Percentiles rank a stretch among this genome's conserved stretches.
Evolutionary conservation across 2,113 vertebrate genomes (phyloP).

Genomic region (Phodopus roborovskii): DNA sequence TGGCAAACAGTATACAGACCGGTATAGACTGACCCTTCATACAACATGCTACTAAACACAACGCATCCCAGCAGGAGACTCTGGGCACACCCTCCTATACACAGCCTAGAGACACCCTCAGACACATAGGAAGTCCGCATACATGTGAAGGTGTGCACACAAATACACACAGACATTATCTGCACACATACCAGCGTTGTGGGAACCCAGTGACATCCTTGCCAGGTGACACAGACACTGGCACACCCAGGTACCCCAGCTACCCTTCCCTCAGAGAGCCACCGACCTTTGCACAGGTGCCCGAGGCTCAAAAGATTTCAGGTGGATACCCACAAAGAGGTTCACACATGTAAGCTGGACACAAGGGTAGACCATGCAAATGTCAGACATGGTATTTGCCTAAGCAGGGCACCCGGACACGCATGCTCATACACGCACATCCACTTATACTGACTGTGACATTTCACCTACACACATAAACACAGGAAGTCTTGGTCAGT

Average conservation of each 20-base stretch:
- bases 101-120: neutral
- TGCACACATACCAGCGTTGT: neutral
- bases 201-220: neutral
- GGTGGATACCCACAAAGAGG: neutral
- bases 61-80: neutral
- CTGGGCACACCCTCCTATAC: neutral
- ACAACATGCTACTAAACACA: neutral
- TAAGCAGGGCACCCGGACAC: too few species aligned
- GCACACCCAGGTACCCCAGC: neutral
- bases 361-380: neutral
- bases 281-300: neutral
- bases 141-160: neutral
- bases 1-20: neutral
- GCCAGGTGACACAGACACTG: neutral
- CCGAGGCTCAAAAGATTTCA: neutral
- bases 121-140: neutral
- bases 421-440: neutral
- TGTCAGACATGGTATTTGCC: neutral
- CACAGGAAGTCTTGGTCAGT: constrained; percentile 67
- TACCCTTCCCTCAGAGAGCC: neutral
- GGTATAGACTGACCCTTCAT: neutral
- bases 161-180: neutral
- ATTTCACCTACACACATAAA: constrained; percentile 50
- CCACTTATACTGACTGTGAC: neutral
- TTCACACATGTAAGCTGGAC: neutral